phyloP scores from a whole-genome alignment of 2,888 invertebrate species.

The Notodonta ziczac region DNA sequence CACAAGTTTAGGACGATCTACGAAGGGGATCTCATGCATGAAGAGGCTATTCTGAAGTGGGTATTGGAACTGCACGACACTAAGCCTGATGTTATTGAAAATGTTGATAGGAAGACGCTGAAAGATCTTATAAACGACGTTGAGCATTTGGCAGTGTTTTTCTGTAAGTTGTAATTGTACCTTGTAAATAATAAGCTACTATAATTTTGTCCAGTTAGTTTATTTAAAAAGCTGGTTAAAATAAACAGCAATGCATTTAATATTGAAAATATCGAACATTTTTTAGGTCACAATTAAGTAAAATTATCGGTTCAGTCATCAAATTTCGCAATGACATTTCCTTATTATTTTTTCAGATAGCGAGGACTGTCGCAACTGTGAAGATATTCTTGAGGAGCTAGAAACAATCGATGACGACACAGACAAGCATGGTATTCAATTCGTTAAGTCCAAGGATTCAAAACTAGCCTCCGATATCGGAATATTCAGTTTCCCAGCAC shows the following conservation, averaged over 20 bases:
- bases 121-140: constrained; percentile 95
- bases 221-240: too few species aligned
- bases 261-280: too few species aligned
- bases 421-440: constrained; percentile 96
- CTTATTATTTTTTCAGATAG: constrained; percentile 84
- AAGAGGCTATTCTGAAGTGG: constrained; percentile 95
- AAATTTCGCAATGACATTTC: constrained; percentile 2
- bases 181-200: too few species aligned
- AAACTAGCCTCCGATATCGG: constrained; percentile 96
- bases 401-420: constrained; percentile 97
- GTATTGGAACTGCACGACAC: constrained; percentile 93
- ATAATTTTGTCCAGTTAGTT: too few species aligned
- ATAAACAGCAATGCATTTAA: too few species aligned
- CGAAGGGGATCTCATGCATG: constrained; percentile 95
- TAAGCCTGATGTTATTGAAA: constrained; percentile 95
- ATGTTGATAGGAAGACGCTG: constrained; percentile 94
- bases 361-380: constrained; percentile 93
- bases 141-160: constrained; percentile 96
- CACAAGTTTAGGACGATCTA: constrained; percentile 95
- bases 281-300: too few species aligned
- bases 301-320: too few species aligned
- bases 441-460: constrained; percentile 96
- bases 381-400: constrained; percentile 92
- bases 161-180: constrained; percentile 86
- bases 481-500: constrained; percentile 95